Base-by-base conservation (phyloP, 2,888 invertebrate species). In the Exephanes ischioxanthus region DNA sequence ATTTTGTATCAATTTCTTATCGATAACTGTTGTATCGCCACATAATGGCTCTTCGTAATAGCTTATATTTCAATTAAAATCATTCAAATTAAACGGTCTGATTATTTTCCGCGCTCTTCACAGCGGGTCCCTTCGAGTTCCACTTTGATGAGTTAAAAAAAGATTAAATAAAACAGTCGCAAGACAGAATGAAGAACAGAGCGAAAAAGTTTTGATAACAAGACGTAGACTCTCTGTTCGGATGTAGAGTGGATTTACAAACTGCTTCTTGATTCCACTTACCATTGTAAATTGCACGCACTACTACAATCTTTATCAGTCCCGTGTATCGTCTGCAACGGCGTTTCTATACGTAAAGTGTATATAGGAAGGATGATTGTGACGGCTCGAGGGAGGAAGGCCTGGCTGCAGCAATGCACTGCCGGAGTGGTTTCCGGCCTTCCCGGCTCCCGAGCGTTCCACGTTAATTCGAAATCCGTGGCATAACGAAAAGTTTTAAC, bases 401-500 rank as follows among this genome's bases (percentile, higher is more conserved):
- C 61, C 37, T 66, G 33, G 7, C 45, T 63, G n/a, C 33, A 30
- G 70, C 55, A 73, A 71, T 83, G 76, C 45, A 55, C 55, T 16
- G 77, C 58, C 63, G 41, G 63, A 83, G 63, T 41, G 73, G 67
- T 85, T 82, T 81, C 51, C 66, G 66, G 63, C 76, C 67, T 82
- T 55, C 11, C 76, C 73, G 58, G 55, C 45, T 76, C 67, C 63
- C 45, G 37, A 14, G 58, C 70, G 22, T 33, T 45, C 75, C 70
- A 66, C 75, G 82, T 82, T 88, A 87, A 89, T 90, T 89, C 87
- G 72, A 84, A 89, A 90, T 88, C 85, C 86, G 83, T 84, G 78
- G 80, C 79, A 81, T 80, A 85, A 89, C 83, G 83, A 85, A 48
- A 89, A 91, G 88, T 91, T 91, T 89, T 90, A 91, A 91, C 89